Evolutionary conservation across 2,797 vertebrate species (phyloP).

Genomic region (Schizopygopsis pylzovi): DNA sequence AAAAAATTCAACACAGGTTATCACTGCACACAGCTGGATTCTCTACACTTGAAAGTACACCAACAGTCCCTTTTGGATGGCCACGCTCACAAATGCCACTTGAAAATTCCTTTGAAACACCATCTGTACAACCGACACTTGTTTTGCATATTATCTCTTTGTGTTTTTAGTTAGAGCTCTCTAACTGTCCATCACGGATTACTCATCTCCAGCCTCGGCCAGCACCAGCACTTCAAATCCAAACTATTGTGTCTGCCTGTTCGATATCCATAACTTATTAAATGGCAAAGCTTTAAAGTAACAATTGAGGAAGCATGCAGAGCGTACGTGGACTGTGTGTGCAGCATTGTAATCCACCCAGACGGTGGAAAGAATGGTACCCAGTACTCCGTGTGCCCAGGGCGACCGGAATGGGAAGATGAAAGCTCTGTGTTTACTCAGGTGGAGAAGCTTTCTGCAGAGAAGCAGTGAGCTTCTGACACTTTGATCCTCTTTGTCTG

Average conservation of each 20-base stretch:
- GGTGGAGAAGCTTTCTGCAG: conserved; percentile 57
- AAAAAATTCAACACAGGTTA: conserved; percentile 3
- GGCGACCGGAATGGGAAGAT: conserved; percentile 61
- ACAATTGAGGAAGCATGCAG: conserved; percentile 20
- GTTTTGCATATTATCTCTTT: conserved; percentile 42
- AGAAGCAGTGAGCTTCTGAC: conserved; percentile 49
- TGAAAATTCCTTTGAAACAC: conserved; percentile 36
- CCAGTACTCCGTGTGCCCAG: conserved; percentile 50
- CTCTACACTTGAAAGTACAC: conserved; percentile 21
- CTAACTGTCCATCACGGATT: conserved; percentile 43
- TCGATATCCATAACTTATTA: conserved; percentile 46
- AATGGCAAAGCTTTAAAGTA: conserved; percentile 51
- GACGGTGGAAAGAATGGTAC: conserved; percentile 51
- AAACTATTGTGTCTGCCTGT: conserved; percentile 31
- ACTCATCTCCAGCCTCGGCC: conserved; percentile 28
- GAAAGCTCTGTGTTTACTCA: conserved; percentile 66
- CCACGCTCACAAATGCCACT: conserved; percentile 21
- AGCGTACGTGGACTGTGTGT: conserved; percentile 40
- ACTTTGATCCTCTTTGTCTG: conserved; percentile 63
- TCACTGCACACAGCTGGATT: conserved; percentile 19
- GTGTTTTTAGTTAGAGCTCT: conserved; percentile 38
- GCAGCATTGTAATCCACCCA: conserved; percentile 58
- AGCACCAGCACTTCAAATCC: conserved; percentile 11
- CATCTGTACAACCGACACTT: conserved; percentile 41
- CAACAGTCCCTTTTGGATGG: conserved; percentile 13